A percentile compares a stretch with the other conserved stretches of the same genome.
These are phyloP conservation scores for Zootermopsis nevadensis DNA, from an alignment of 2,888 invertebrate species.

Conservation along the genomic window DNA sequence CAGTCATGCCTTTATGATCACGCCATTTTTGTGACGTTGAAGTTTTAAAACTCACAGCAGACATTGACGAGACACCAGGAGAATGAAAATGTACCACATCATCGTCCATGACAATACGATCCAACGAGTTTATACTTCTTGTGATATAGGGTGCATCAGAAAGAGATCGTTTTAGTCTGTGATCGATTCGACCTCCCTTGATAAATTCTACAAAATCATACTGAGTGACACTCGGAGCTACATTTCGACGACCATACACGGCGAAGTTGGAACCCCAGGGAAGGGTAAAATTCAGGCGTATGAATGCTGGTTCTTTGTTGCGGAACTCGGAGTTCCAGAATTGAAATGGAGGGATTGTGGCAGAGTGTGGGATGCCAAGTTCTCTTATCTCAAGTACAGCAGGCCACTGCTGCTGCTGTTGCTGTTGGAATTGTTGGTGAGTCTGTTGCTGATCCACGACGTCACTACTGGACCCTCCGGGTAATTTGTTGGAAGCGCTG, in stretches of 20 bases:
- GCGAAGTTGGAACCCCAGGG: conserved; percentile 96
- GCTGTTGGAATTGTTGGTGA: conserved; percentile 67
- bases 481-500: conserved; percentile 42
- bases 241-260: conserved; percentile 93
- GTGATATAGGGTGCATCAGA: conserved; percentile 9
- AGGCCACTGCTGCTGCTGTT: conserved; percentile 71
- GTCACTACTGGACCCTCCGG: conserved; percentile 33
- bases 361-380: conserved; percentile 84
- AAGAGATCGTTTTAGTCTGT: conserved; percentile 71
- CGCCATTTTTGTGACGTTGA: conserved; percentile 51
- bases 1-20: conserved; percentile 27
- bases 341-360: conserved; percentile 88
- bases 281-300: conserved; percentile 88
- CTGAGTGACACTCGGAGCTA: conserved; percentile 95
- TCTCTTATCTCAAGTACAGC: conserved; percentile 83
- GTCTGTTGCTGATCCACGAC: conserved; percentile 67
- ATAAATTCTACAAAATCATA: conserved; percentile 97
- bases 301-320: conserved; percentile 90
- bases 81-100: conserved; percentile 35
- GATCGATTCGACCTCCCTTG: conserved; percentile 85
- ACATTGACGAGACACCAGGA: conserved; percentile 15
- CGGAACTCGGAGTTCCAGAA: conserved; percentile 95
- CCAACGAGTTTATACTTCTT: neutral
- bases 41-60: conserved; percentile 52
- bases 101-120: neutral